phyloP scores from a whole-genome alignment of 53 echinoderm and acorn worm genomes.

The Actinopyga echinites region DNA sequence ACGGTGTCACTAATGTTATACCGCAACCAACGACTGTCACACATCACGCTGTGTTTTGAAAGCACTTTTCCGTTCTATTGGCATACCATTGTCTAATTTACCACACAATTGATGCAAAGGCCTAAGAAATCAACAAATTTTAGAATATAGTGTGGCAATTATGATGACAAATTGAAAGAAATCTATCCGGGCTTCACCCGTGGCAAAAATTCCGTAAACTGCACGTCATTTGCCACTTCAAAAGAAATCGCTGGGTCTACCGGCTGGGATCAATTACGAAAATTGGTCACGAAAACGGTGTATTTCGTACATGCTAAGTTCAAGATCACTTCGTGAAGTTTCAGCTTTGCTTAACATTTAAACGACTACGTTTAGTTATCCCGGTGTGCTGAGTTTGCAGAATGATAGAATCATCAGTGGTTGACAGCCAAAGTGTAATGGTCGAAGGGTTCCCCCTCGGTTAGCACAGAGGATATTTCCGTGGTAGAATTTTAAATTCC shows the following conservation, averaged over 20 bases:
- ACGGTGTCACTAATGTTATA: too few relatives aligned
- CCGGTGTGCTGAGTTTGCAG: too few relatives aligned
- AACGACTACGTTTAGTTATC: too few relatives aligned
- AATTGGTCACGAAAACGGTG: neutral
- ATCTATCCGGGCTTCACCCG: neutral
- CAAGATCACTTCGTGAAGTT: neutral
- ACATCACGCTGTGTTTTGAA: neutral
- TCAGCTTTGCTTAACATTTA: too few relatives aligned
- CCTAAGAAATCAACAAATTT: too few relatives aligned
- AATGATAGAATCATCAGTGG: too few relatives aligned
- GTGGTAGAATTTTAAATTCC: too few relatives aligned
- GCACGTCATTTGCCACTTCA: neutral
- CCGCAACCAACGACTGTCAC: neutral
- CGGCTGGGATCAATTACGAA: conserved; percentile 12
- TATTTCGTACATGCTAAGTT: neutral
- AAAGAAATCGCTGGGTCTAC: neutral
- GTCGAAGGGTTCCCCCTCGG: too few relatives aligned
- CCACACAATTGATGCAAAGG: conserved; percentile 7
- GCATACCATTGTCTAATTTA: conserved; percentile 19
- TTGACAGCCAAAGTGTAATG: too few relatives aligned
- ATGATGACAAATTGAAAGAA: conserved; percentile 16
- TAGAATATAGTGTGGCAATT: neutral
- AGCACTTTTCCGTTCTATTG: conserved; percentile 3
- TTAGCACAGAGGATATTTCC: too few relatives aligned
- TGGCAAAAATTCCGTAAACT: conserved; percentile 18